Base-by-base conservation (phyloP, 2,113 vertebrate species). In the Zosterops borbonicus region DNA sequence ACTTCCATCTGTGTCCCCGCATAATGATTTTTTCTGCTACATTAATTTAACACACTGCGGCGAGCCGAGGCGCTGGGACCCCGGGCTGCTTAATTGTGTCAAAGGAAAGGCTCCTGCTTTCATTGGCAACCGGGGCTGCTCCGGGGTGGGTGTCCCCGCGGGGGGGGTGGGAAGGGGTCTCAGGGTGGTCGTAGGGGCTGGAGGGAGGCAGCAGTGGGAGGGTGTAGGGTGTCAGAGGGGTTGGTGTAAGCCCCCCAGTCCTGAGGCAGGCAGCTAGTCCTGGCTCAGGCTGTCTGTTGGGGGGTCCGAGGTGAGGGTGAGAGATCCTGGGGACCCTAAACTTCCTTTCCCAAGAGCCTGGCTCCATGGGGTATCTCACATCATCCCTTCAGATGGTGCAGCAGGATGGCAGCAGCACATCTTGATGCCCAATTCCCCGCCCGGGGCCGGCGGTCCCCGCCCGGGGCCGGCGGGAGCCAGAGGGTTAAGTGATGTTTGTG, bases 11-110 rank as follows among this genome's bases (percentile, higher is more conserved):
- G 98, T 98, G 97, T 97, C 85, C 96, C 95, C 81, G 97, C 98
- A 98, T 98, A 98, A 98, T 98, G 98, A 98, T 98, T 97, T 98
- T 98, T 98, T 98, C 98, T 94, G 96, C 97, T 95, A 96, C 98
- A 98, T 98, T 98, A 98, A 98, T 97, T 98, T 98, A 98, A 98
- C 98, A 98, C 97, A 96, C 94, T 97, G 96, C 95, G 65, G 97
- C 80, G 97, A 98, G 97, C 95, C 60, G 92, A 96, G 95, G 92
- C 97, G 96, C 98, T 96, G 97, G 96, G 96, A 97, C 97, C 97
- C 96, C 15, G 73, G 94, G 96, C 96, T 97, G 95, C 95, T 97
- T 98, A 98, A 98, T 98, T 98, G 98, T 97, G 95, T 92, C 96
- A 87, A 95, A 96, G 96, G 93, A 95, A 95, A 97, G 78, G 86